Evolutionary conservation across 2,888 invertebrate species (phyloP), one percentile per base, ranked within the genome.

Genomic region (Melanophora roralis): DNA sequence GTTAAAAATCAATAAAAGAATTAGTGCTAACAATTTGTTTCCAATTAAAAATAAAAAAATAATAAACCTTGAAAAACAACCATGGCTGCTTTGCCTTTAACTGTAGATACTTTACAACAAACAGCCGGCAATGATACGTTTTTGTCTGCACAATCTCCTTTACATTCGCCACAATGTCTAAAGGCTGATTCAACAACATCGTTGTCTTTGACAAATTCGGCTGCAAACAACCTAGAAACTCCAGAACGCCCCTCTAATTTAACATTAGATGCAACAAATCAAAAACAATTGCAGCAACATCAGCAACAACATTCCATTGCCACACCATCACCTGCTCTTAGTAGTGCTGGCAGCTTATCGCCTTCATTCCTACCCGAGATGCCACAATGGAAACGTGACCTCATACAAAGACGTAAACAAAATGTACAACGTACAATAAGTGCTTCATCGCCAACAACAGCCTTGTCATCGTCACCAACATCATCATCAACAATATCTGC

Each of bases 331-430:
- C 80, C 80, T 68, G 76, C 57, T 51, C 38, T 75, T 11, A 79
- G 78, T 21, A 74, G 65, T 65, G 57, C 45, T 64, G 72, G 76
- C 55, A 80, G 80, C 59, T 55, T 80, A 72, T 83, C 84, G 59
- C 83, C 84, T 69, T 83, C 84, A 78, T 87, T 88, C 64, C 83
- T 85, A 82, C 86, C 86, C 74, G 89, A 87, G 81, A 89, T 95
- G 88, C 95, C 95, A 81, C 95, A 95, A 89, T 96, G 96, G 95
- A 95, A 95, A 90, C 93, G 94, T 86, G 95, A 96, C 91, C 92
- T 96, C 89, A 94, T 95, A 89, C 93, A 94, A 89, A 92, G 95
- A 59, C 93, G 94, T 78, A 89, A 89, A 82, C 85, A 85, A 27
- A 88, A 89, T 85, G 87, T 90, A 78, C 86, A 89, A 68, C 89